Conservation (phyloP, 1,140 invertebrate species). For the Drosophila oshimai region DNA sequence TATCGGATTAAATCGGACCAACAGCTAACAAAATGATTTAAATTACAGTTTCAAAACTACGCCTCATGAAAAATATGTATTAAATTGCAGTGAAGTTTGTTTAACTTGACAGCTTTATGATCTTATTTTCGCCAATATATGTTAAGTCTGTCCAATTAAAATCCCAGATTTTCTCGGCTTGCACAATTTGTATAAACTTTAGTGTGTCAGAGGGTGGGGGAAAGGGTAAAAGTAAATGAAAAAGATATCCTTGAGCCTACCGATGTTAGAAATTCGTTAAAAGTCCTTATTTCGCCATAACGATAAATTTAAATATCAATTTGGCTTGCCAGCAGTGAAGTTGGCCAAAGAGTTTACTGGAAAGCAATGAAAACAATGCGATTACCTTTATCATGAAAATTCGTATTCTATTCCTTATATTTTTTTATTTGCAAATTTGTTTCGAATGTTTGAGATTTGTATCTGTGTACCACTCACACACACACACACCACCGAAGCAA, state of each 20-base stretch:
- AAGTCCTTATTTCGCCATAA: too few relatives aligned
- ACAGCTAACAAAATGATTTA: too few relatives aligned
- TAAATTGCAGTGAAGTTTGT: too few relatives aligned
- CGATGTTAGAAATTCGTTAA: background rate
- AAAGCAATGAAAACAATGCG: conserved; percentile 41
- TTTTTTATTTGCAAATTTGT: conserved; percentile 39
- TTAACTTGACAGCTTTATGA: too few relatives aligned
- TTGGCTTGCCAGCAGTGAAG: background rate
- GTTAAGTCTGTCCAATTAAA: too few relatives aligned
- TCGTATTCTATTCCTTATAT: conserved; percentile 7
- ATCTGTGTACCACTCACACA: conserved; percentile 12
- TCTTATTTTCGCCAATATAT: too few relatives aligned
- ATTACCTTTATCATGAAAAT: conserved; percentile 43
- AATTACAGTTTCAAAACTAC: too few relatives aligned
- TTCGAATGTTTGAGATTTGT: conserved; percentile 39
- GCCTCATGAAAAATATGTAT: too few relatives aligned
- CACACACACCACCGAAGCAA: background rate
- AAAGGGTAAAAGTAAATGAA: background rate
- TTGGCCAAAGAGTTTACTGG: conserved; percentile 25
- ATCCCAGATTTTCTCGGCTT: too few relatives aligned
- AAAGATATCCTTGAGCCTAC: background rate
- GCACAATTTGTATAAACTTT: too few relatives aligned
- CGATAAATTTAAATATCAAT: conserved; percentile 37
- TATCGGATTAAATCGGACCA: too few relatives aligned
- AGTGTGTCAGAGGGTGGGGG: too few relatives aligned